These are phyloP conservation scores for Nannospalax galili DNA, from an alignment of 2,113 vertebrate genomes.

Conservation along the genomic window DNA sequence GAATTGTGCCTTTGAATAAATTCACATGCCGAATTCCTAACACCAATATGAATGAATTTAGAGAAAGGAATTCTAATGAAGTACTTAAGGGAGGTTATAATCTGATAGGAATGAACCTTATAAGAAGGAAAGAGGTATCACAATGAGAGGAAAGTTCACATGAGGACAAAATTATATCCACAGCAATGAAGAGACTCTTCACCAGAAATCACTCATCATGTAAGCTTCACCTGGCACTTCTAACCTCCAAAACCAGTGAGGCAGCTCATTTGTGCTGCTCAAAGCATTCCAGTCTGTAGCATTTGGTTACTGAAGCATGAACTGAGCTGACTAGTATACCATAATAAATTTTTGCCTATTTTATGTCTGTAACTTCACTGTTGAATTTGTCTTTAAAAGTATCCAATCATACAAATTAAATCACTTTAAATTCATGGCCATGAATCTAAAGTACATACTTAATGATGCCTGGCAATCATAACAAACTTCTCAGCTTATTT, in stretches of 20 bases:
- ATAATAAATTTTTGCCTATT: neutral
- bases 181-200: neutral
- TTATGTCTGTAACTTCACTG: neutral
- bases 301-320: neutral
- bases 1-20: neutral
- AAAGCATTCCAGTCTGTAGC: neutral
- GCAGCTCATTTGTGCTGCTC: neutral
- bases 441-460: constrained; percentile 12
- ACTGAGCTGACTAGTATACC: neutral
- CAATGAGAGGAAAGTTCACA: neutral
- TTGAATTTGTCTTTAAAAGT: neutral
- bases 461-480: neutral
- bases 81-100: neutral
- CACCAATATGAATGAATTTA: neutral
- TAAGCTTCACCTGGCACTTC: neutral
- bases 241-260: neutral
- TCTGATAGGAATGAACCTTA: neutral
- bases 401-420: neutral
- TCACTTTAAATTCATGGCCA: constrained; percentile 44
- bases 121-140: neutral
- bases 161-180: neutral
- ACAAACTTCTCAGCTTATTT: constrained; percentile 10
- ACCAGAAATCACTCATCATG: neutral
- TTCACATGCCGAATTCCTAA: neutral
- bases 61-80: neutral